A percentile compares a stretch with the other conserved stretches of the same genome.
Evolutionary conservation across 2,888 invertebrate species (phyloP).

Genomic region (Luffia ferchaultella): DNA sequence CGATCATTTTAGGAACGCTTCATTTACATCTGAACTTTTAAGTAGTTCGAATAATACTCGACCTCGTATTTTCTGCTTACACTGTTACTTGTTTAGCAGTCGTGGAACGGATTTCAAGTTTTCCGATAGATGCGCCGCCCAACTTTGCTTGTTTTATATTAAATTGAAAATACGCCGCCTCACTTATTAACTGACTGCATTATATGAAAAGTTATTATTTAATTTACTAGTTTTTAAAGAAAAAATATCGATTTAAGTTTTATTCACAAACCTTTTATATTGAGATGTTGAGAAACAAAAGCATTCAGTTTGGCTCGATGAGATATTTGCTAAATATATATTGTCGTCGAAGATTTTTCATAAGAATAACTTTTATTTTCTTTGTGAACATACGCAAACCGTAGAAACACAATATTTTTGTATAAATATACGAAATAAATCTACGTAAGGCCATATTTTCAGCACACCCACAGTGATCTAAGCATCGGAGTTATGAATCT

Average conservation of each 20-base stretch:
- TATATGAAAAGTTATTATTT: no score
- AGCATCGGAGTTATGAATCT: conserved; percentile 4
- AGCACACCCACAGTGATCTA: background rate
- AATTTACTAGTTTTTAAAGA: no score
- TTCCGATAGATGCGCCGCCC: background rate
- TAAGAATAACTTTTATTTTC: no score
- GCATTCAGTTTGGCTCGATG: no score
- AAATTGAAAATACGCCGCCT: no score
- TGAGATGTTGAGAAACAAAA: no score
- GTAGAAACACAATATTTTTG: no score
- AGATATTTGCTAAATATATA: no score
- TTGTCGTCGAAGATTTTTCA: no score
- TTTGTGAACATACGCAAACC: no score
- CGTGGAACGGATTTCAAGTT: background rate
- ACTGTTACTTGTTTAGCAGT: background rate
- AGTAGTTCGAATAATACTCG: conserved; percentile 39
- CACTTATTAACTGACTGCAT: conserved; percentile 15
- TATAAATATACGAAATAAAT: no score
- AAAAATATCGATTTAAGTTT: background rate
- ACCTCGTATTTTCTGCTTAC: conserved; percentile 24
- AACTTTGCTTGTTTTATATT: background rate
- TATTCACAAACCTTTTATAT: background rate
- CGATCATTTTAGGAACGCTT: conserved; percentile 49
- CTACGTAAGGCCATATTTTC: background rate
- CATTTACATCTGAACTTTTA: conserved; percentile 50